Base-by-base conservation (phyloP, 1,140 invertebrate species). In the Prorops nasuta region DNA sequence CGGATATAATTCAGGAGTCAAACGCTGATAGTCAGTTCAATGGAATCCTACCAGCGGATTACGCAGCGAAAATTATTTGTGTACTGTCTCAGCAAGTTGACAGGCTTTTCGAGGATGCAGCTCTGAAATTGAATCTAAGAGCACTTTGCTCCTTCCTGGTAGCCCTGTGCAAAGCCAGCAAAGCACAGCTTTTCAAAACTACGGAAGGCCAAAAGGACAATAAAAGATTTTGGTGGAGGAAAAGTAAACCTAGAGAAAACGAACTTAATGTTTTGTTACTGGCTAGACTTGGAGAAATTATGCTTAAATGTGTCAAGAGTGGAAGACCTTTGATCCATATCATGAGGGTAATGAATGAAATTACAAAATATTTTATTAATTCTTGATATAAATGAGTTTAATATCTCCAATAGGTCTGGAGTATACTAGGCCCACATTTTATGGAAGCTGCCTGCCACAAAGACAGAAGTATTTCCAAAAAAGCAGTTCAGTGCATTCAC, bases 391-490 rank as follows among this genome's bases (percentile, higher is more conserved):
- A 7, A 7, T 28, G 6, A 40, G 22, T 16, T 14, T n/a, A 43
- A 31, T 6, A 16, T 45, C 48, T 21, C n/a, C 1, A 15, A 21
- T 17, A 69, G 65, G 81, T 90, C 10, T 96, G 93, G 93, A 90
- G 89, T 45, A 88, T 93, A 2, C 86, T 92, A 3, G 91, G 91
- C 3, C 90, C 91, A 0, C 92, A 95, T 76, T 87, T 95, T 50
- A 94, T 95, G 86, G 91, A 96, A 81, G 92, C 92, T 28, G 91
- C 94, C 8, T 94, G 92, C 63, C 92, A 95, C 69, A 90, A 91
- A 62, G 93, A 96, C 63, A 81, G 87, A 21, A 81, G 84, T 40
- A 91, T 96, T 49, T 92, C 92, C 0, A 96, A 95, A 71, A 88
- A 93, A 63, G 91, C 93, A 0, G 91, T 97, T n/a, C 86, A 90